Conservation (phyloP, 92 coral and sea anemone genomes). For the Pocillopora grandis region DNA sequence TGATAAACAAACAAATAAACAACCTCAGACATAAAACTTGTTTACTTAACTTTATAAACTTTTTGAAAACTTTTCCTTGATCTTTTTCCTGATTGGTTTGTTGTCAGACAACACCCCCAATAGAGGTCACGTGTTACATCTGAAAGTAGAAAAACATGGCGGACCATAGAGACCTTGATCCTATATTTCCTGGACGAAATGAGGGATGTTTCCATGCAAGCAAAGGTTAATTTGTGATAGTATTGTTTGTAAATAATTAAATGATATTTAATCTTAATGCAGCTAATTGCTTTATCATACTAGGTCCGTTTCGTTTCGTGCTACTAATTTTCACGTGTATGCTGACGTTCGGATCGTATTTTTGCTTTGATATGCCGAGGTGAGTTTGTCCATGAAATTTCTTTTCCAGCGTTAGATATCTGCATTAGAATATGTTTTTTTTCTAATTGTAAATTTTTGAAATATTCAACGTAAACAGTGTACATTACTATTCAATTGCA, state of each 20-base stretch:
- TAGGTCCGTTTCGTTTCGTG: constrained; percentile 72
- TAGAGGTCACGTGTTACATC: constrained; percentile 2
- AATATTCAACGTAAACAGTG: neutral
- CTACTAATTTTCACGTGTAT: constrained; percentile 80
- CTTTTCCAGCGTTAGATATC: neutral
- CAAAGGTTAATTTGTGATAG: constrained; percentile 28
- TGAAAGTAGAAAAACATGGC: neutral
- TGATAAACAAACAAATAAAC: too few species aligned
- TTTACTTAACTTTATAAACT: neutral
- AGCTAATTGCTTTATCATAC: neutral
- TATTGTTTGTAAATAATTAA: neutral
- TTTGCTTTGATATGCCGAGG: constrained; percentile 95
- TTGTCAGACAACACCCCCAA: neutral
- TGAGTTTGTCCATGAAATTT: neutral
- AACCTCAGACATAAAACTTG: too few species aligned
- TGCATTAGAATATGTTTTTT: neutral
- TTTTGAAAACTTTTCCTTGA: neutral
- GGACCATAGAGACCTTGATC: neutral
- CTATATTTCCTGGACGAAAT: constrained; percentile 48
- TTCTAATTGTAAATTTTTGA: neutral
- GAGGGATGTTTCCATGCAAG: constrained; percentile 59
- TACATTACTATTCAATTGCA: constrained; percentile 28
- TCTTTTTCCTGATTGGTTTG: neutral
- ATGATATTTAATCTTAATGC: neutral
- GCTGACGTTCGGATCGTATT: constrained; percentile 86